These are phyloP conservation scores for Bubo scandiacus DNA, from an alignment of 2,113 vertebrate genomes.

Conservation along the genomic window DNA sequence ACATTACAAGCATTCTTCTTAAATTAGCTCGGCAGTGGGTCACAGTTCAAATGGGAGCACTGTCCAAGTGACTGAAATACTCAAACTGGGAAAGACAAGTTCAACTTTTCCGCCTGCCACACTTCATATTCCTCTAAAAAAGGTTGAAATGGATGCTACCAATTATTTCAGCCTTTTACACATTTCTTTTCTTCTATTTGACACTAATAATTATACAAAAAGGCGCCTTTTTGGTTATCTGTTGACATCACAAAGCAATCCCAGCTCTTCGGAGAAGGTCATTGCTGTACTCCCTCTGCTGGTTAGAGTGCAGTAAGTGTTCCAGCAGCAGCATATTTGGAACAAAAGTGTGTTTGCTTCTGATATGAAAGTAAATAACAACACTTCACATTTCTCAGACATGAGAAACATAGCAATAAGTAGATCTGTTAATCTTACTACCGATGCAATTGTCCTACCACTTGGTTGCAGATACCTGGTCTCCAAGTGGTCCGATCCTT, in stretches of 20 bases:
- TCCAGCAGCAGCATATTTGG: neutral
- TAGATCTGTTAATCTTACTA: neutral
- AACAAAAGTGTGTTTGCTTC: neutral
- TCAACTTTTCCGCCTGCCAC: neutral
- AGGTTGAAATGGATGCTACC: neutral
- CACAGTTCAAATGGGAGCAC: neutral
- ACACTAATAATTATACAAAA: neutral
- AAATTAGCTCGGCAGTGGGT: neutral
- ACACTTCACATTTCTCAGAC: neutral
- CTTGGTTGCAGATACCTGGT: neutral
- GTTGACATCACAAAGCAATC: neutral
- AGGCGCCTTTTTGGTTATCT: neutral
- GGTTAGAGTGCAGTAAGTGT: neutral
- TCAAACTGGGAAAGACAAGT: neutral
- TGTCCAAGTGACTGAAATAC: neutral
- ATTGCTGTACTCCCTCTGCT: neutral
- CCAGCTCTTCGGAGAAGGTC: neutral
- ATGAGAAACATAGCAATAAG: accelerated
- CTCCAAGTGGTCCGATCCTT: neutral
- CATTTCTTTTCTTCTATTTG: neutral
- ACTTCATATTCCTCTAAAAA: neutral
- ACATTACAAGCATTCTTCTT: neutral
- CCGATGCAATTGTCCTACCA: neutral
- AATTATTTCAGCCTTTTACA: neutral
- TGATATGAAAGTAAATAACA: neutral